phyloP scores from a whole-genome alignment of 2,113 vertebrate species.

The Oxyruncus cristatus region DNA sequence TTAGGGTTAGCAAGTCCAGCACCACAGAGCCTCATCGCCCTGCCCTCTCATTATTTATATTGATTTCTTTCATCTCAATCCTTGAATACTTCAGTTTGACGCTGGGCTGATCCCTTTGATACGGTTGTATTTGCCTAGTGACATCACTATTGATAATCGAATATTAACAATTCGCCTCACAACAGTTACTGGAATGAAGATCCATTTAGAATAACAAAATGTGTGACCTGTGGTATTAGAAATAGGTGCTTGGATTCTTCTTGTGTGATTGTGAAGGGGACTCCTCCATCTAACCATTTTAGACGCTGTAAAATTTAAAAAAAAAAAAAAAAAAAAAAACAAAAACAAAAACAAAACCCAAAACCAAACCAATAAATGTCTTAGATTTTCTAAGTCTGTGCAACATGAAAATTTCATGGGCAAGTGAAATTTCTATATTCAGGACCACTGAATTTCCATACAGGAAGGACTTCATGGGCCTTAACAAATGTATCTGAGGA shows the following conservation, averaged over 20 bases:
- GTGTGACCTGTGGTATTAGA: neutral
- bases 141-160: neutral
- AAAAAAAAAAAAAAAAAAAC: neutral
- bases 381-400: neutral
- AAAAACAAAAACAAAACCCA: neutral
- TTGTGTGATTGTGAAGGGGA: neutral
- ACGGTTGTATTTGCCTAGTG: neutral
- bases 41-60: slow-evolving; percentile 33
- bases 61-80: slow-evolving; percentile 27
- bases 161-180: neutral
- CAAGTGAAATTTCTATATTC: neutral
- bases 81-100: neutral
- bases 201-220: neutral
- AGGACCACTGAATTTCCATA: neutral
- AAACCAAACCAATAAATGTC: too few species aligned
- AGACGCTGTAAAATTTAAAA: neutral
- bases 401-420: neutral
- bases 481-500: neutral
- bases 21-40: neutral
- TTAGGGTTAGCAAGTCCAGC: slow-evolving; percentile 53
- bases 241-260: neutral
- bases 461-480: neutral
- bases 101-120: neutral
- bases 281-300: neutral
- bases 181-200: neutral